Percentiles rank a stretch among this genome's conserved stretches.
Conservation (phyloP, 2,113 vertebrate species). For the Eclectus roratus region DNA sequence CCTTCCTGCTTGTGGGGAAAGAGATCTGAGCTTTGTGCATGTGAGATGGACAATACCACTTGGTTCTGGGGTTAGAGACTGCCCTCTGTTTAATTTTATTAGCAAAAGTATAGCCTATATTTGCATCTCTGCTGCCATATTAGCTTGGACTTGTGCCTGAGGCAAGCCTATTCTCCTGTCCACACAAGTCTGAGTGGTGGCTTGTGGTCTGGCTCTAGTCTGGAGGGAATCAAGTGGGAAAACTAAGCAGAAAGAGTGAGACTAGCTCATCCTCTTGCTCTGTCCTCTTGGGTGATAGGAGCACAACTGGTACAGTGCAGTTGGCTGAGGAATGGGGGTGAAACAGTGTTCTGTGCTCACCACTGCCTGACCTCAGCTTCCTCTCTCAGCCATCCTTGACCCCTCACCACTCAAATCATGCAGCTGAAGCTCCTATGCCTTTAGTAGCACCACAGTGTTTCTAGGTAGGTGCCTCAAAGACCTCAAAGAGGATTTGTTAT, state of each 20-base stretch:
- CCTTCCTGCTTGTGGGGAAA: rapidly evolving
- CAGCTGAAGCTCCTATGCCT: rapidly evolving
- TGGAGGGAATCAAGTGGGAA: background rate
- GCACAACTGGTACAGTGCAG: background rate
- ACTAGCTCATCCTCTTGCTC: background rate
- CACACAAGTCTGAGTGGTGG: background rate
- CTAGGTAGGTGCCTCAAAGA: background rate
- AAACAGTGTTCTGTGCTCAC: background rate
- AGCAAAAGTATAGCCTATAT: background rate
- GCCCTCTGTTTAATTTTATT: background rate
- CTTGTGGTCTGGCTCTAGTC: background rate
- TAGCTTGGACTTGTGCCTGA: background rate
- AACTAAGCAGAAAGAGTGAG: background rate
- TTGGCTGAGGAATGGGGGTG: background rate
- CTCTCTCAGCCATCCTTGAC: background rate
- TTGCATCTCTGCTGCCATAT: background rate
- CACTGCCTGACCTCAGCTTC: background rate
- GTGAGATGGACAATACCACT: background rate
- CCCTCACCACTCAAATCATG: background rate
- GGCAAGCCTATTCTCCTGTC: background rate
- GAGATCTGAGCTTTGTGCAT: background rate
- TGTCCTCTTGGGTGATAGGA: rapidly evolving
- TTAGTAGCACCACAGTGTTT: rapidly evolving
- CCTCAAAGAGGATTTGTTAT: rapidly evolving
- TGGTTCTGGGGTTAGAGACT: background rate